phyloP scores from a whole-genome alignment of 2,797 vertebrate genomes.

The Petrocephalus schoutedeni region DNA sequence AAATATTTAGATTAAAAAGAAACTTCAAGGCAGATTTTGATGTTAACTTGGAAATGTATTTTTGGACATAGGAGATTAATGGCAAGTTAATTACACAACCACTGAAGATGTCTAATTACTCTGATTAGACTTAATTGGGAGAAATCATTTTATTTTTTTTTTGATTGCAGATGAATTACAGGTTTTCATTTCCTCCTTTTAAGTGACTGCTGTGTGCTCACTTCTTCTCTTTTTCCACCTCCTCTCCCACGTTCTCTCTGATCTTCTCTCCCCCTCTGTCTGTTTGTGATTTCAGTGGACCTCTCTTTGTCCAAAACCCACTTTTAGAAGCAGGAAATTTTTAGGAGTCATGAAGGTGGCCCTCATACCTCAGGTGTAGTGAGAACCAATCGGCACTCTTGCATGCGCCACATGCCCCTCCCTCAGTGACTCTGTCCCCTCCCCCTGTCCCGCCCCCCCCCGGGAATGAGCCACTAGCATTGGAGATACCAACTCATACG shows the following conservation, averaged over 20 bases:
- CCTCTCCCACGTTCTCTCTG: constrained; percentile 42
- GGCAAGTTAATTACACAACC: not conserved
- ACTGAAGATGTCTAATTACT: not conserved
- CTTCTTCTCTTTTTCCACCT: constrained; percentile 26
- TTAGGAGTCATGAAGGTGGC: constrained; percentile 86
- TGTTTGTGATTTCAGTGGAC: constrained; percentile 97
- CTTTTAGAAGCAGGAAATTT: constrained; percentile 81
- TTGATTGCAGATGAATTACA: not conserved
- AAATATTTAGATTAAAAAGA: not conserved
- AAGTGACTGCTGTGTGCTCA: constrained; percentile 7
- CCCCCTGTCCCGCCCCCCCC: not conserved
- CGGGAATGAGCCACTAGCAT: constrained; percentile 44
- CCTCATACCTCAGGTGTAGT: constrained; percentile 77
- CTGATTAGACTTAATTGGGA: not conserved
- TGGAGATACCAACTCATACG: constrained; percentile 57
- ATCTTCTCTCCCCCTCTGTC: constrained; percentile 58
- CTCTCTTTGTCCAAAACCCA: constrained; percentile 81
- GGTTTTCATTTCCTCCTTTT: not conserved
- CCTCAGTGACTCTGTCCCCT: constrained; percentile 25
- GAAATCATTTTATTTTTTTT: not conserved
- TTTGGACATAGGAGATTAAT: not conserved
- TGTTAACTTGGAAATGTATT: not conserved
- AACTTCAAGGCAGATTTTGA: not conserved
- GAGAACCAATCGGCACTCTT: constrained; percentile 72
- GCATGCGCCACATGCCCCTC: constrained; percentile 74